These are phyloP conservation scores for Propithecus deckenii DNA, from an alignment of 2,797 vertebrate species.

Conservation along the genomic window DNA sequence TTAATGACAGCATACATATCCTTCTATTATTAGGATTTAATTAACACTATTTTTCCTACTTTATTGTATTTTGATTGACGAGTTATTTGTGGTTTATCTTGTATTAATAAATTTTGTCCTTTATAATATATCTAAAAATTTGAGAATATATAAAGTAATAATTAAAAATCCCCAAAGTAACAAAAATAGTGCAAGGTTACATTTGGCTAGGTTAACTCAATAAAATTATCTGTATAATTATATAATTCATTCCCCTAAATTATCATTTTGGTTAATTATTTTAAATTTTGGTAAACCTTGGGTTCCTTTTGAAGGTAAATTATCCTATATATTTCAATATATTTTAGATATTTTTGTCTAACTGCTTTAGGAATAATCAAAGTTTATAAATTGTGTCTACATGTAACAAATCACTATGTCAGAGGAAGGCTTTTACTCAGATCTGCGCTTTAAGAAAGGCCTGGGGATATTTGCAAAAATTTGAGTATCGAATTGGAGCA, in stretches of 20 bases:
- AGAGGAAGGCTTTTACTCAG: background rate
- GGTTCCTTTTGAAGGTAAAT: background rate
- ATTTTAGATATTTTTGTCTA: background rate
- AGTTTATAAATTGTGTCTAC: background rate
- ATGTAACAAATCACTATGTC: background rate
- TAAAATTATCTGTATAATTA: background rate
- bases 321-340: background rate
- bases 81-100: background rate
- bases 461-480: background rate
- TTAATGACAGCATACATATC: background rate
- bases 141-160: background rate
- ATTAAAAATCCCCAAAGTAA: background rate
- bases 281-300: background rate
- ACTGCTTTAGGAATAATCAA: background rate
- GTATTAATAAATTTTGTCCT: background rate
- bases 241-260: background rate
- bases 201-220: background rate
- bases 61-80: background rate
- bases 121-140: background rate
- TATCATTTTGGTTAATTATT: background rate
- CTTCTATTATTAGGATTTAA: background rate
- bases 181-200: background rate
- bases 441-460: background rate
- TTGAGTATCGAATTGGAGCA: background rate
- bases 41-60: background rate